Evolutionary conservation across 2,797 vertebrate species (phyloP), one percentile per base, ranked within the genome.

Genomic region (Xerus rutilus): DNA sequence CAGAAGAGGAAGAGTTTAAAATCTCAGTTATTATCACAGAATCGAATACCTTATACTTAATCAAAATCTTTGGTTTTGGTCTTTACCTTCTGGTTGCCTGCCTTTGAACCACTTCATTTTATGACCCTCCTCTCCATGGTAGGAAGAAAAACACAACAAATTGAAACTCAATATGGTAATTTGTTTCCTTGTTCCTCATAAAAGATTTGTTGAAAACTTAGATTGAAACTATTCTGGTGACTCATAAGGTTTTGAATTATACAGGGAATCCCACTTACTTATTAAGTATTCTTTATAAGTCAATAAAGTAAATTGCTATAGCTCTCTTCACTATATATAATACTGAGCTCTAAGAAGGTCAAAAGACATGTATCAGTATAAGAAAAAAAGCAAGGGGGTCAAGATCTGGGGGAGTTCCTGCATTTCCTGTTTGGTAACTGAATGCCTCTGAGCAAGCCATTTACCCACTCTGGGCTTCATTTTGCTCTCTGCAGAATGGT

Each of bases 161-260:
- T 43, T 32, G 45, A 85, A 97, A 79, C 52, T 39, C 64, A 77
- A n/a, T 0, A 4, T 86, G 32, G 14, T 30, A 25, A 90, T 96
- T 89, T 92, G 62, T 79, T 96, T 92, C 59, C 54, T 86, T 79
- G 67, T 74, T 94, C 90, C 89, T 96, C 78, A 43, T 45, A 84
- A 93, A 87, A 96, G 17, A 1, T 86, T 49, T 88, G 15, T 94
- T 69, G 54, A 25, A 35, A 93, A 96, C 79, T 82, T 54, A 86
- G 35, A 65, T 5, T 95, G 52, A 86, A 95, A 91, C 67, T 90
- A 90, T 82, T 87, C 62, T 21, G 32, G 52, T 69, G 87, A 81
- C 30, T 92, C 74, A 82, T 30, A 23, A 89, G 32, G 15, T 79
- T 95, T 20, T 83, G 35, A 95, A 95, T 88, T 86, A 89, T 52